A percentile compares a stretch with the other conserved stretches of the same genome.
phyloP scores from a whole-genome alignment of 2,797 vertebrate species.

The Pitangus sulphuratus region DNA sequence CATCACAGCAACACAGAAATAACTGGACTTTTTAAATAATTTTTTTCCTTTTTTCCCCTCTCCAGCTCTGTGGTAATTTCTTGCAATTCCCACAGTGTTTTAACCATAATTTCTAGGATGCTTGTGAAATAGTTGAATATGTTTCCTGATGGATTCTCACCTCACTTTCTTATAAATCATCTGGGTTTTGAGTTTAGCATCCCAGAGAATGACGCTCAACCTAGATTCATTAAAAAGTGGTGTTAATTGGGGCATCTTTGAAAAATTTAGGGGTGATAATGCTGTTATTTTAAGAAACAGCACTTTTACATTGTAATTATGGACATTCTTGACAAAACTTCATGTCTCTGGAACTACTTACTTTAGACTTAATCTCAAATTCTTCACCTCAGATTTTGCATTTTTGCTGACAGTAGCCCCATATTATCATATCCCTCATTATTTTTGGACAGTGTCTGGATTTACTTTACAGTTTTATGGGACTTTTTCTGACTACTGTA shows the following conservation, averaged over 20 bases:
- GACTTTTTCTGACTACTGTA: not conserved
- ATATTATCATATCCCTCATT: not conserved
- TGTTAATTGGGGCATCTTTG: not conserved
- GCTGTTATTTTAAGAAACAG: not conserved
- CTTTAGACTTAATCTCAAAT: not conserved
- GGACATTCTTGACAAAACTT: not conserved
- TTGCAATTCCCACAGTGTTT: not conserved
- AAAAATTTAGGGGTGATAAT: not conserved
- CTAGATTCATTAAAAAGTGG: not conserved
- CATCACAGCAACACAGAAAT: not conserved
- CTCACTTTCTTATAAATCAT: not conserved
- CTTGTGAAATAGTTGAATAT: not conserved
- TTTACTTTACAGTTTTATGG: not conserved
- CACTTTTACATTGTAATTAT: not conserved
- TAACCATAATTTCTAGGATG: not conserved
- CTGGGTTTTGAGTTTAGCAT: not conserved
- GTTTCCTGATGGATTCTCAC: not conserved
- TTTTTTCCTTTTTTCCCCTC: too few relatives aligned
- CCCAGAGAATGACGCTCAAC: not conserved
- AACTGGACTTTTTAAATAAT: too few relatives aligned
- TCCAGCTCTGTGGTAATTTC: not conserved
- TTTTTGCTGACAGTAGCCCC: not conserved
- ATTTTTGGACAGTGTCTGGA: not conserved
- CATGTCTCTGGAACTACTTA: not conserved
- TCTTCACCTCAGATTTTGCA: not conserved